Conservation (phyloP, 2,113 vertebrate species). For the Crotalus horridus region DNA sequence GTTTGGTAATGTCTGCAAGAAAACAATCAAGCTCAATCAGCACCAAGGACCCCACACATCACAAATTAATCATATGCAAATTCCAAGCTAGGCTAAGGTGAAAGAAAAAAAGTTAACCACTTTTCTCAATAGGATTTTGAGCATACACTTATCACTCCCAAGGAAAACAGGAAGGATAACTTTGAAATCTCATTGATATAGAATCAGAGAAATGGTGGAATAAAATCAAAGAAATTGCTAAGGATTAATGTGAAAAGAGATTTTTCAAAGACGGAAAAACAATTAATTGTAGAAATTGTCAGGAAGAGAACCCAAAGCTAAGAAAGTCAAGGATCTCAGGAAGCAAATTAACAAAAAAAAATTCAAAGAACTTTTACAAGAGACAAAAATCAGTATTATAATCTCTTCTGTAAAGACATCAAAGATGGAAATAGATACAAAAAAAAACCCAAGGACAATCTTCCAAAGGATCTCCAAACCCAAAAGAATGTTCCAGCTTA, state of each 20-base stretch:
- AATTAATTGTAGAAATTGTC: background rate
- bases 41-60: background rate
- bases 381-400: background rate
- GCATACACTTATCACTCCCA: background rate
- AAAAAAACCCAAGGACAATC: background rate
- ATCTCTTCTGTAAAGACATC: background rate
- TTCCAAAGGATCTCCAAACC: background rate
- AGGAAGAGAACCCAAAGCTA: background rate
- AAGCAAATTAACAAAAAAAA: background rate
- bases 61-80: background rate
- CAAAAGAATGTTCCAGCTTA: background rate
- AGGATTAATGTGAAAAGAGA: background rate
- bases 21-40: background rate
- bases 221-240: background rate
- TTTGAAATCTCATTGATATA: background rate
- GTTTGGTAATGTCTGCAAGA: background rate
- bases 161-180: background rate
- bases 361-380: background rate
- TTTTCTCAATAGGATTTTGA: background rate
- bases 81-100: background rate
- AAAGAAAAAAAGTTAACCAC: background rate
- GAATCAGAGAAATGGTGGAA: background rate
- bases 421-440: background rate
- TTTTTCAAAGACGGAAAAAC: background rate
- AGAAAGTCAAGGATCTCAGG: background rate